Base-by-base conservation (phyloP, 2,888 invertebrate genomes). In the Parnassius orleans region DNA sequence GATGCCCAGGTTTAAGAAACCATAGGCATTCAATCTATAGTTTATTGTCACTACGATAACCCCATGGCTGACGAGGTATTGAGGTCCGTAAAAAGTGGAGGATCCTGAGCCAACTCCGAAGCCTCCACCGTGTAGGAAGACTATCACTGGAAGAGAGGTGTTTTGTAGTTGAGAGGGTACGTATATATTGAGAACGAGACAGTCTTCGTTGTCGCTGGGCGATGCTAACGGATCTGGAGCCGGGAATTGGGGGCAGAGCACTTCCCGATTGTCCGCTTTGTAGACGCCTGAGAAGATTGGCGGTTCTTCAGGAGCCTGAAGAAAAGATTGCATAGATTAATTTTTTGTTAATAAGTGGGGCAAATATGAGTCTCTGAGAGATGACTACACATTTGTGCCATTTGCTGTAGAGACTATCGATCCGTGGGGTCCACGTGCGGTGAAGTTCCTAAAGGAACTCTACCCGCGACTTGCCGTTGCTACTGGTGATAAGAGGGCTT, bases 121-220 rank as follows among this genome's bases (percentile, higher is more conserved):
- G 5, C 84, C 90, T 1, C 93, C 93, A 0, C 93, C 92, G 33
- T 93, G 93, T 2, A 93, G 77, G 67, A 79, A 90, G 0, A 91
- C 86, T 81, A 92, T 87, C 1, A 92, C 89, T 0, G 92, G 92
- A 3, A 81, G 64, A 2, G 79, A 75, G 1, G 71, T 65, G 62
- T 84, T 86, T 2, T 70, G 57, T 10, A 74, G 68, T 7, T 71
- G 64, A 0, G 76, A 69, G 2, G 92, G 92, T 0, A 83, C 78
- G 73, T 77, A 91, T 2, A 93, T 74, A 69, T 92, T 93, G 0
- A 92, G 74, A 53, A 87, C 81, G 0, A 93, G 77, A 53, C 92
- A 93, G 71, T 93, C 92, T 66, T 88, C 89, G 41, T 81, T 87
- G 41, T 89, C 90, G 61, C 90, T 89, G 0, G 89, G 84, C 0